Evolutionary conservation across 2,888 invertebrate species (phyloP).

Genomic region (Leptura quadrifasciata): DNA sequence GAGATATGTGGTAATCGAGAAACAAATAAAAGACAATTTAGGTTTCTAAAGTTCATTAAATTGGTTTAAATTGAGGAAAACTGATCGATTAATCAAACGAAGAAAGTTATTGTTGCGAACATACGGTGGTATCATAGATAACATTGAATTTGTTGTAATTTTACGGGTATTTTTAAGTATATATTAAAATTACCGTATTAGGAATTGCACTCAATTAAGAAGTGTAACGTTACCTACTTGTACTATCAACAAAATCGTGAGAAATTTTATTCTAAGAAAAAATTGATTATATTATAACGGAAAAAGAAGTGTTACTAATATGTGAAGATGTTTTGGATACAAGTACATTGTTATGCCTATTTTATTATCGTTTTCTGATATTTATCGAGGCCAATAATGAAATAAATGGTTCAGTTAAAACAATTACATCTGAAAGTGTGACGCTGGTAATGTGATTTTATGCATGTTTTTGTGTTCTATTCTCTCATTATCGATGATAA

Average conservation of each 20-base stretch:
- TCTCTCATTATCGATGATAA: no score
- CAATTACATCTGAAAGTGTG: no score
- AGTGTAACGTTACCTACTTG: not conserved
- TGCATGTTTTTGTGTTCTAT: no score
- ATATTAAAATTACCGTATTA: not conserved
- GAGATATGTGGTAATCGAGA: constrained; percentile 27
- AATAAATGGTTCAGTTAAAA: no score
- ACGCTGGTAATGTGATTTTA: no score
- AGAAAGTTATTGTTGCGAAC: constrained; percentile 21
- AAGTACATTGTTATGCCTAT: no score
- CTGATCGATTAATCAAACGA: constrained; percentile 13
- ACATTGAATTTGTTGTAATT: not conserved
- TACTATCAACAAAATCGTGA: no score
- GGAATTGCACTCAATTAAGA: not conserved
- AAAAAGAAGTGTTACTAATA: no score
- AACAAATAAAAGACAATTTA: constrained; percentile 19
- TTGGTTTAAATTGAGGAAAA: constrained; percentile 23
- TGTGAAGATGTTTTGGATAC: no score
- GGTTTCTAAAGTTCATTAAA: constrained; percentile 11
- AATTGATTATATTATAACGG: constrained; percentile 41
- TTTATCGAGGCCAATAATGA: no score
- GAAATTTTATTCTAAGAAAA: no score
- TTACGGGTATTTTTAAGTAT: not conserved
- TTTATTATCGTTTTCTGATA: no score
- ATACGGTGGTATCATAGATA: not conserved